Base-by-base conservation (phyloP, 2,888 invertebrate species). In the Polydrusus pterygomalis region DNA sequence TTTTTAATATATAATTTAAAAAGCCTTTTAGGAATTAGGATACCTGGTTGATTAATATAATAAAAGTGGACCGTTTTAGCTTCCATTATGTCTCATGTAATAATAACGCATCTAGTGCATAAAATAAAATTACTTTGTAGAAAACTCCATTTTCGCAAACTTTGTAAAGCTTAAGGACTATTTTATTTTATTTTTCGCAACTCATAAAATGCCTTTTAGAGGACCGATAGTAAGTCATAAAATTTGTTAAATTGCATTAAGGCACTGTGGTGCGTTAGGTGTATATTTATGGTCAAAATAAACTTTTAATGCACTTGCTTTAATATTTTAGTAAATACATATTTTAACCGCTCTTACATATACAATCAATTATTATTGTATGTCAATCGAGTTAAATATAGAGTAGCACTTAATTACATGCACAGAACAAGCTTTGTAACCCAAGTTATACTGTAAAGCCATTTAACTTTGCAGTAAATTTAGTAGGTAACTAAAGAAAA, bases 151-250 rank as follows among this genome's bases (percentile, higher is more conserved):
- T 47, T 25, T 69, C 58, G 8, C 40, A 43, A 43, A 69, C 69
- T 43, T 69, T 69, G 69, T 69, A 69, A 56, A 60, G 60, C 43
- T 68, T n/a, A n/a, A 68, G 56, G 68, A 56, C 54, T 51, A 56
- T 56, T 69, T 69, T 69, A 69, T 68, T 68, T 68, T 68, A 68
- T 68, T 69, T 69, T 69, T 69, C 68, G 25, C 69, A 56, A 38
- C 69, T 58, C 69, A 69, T 69, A 69, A 69, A 69, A 69, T 69
- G 69, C 56, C 69, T 58, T 58, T 69, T 69, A 69, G 56, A 68
- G 30, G 56, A 58, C 56, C 45, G 56, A 69, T 56, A 58, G 68
- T 58, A 45, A 58, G 40, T 58, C 69, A 58, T 69, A 69, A 69
- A 69, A 69, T 69, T 69, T 58, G 69, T 69, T 40, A 69, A 69